Evolutionary conservation across 2,113 vertebrate species (phyloP).

Genomic region (Excalfactoria chinensis): DNA sequence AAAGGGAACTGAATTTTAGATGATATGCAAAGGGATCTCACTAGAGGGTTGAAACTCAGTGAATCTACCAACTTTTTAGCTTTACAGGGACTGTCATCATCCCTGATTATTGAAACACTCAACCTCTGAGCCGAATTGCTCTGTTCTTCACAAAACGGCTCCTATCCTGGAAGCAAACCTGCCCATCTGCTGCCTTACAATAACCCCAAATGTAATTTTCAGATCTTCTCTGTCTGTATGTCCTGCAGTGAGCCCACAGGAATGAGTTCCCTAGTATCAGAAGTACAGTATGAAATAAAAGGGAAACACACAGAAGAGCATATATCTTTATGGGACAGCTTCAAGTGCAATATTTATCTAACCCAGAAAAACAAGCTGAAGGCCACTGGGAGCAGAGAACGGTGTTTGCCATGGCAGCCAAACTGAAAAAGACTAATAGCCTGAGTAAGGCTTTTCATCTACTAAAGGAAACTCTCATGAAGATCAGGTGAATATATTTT

Average conservation of each 20-base stretch:
- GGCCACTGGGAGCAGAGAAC: not conserved
- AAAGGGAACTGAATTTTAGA: not conserved
- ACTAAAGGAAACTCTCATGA: not conserved
- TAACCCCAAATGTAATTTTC: not conserved
- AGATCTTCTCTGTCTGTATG: not conserved
- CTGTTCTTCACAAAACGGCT: not conserved
- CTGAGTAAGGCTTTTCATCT: not conserved
- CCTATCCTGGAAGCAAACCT: not conserved
- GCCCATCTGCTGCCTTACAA: not conserved
- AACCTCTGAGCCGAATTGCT: not conserved
- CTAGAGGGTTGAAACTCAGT: not conserved
- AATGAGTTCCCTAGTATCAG: not conserved
- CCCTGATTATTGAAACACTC: not conserved
- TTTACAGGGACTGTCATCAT: not conserved
- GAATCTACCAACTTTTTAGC: not conserved
- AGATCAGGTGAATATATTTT: not conserved
- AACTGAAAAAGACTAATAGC: conserved; percentile 1
- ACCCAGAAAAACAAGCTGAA: not conserved
- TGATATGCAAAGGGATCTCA: not conserved
- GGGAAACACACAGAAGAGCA: not conserved
- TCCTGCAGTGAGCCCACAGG: not conserved
- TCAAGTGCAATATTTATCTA: conserved; percentile 12
- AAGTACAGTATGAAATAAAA: not conserved
- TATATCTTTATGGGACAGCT: not conserved
- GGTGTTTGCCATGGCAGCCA: not conserved